Evolutionary conservation across 2,888 invertebrate genomes (phyloP).

Genomic region (Lypha dubia): DNA sequence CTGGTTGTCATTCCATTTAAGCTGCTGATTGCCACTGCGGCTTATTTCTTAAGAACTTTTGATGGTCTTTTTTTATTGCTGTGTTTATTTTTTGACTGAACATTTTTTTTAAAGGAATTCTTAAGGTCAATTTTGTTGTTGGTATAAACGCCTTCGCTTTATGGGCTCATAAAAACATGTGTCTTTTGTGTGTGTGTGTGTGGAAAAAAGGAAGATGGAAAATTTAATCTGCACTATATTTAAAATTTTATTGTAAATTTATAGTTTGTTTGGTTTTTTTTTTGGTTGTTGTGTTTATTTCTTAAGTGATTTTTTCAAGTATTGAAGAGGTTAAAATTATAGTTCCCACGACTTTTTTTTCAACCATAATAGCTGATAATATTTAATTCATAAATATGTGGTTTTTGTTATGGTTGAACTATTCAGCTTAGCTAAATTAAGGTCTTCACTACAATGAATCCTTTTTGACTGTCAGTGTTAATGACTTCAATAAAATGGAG

Average conservation of each 20-base stretch:
- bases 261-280: background rate
- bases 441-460: too few relatives aligned
- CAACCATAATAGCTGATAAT: background rate
- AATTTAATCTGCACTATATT: slow-evolving; percentile 26
- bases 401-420: background rate
- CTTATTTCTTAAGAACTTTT: slow-evolving; percentile 69
- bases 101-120: slow-evolving; percentile 59
- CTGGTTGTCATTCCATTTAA: slow-evolving; percentile 66
- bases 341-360: slow-evolving; percentile 27
- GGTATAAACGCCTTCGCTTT: slow-evolving; percentile 68
- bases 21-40: slow-evolving; percentile 72
- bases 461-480: too few relatives aligned
- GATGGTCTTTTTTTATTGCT: slow-evolving; percentile 44
- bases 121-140: slow-evolving; percentile 63
- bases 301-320: slow-evolving; percentile 4
- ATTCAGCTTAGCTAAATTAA: slow-evolving; percentile 32
- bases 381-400: background rate
- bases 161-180: slow-evolving; percentile 19
- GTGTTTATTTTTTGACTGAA: slow-evolving; percentile 40
- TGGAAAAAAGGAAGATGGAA: background rate
- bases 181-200: background rate
- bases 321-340: background rate
- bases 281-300: background rate
- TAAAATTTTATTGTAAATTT: slow-evolving; percentile 38
- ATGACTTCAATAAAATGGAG: too few relatives aligned